Evolutionary conservation across 1,140 invertebrate species (phyloP), one percentile per base, ranked within the genome.

Genomic region (Procambarus clarkii): DNA sequence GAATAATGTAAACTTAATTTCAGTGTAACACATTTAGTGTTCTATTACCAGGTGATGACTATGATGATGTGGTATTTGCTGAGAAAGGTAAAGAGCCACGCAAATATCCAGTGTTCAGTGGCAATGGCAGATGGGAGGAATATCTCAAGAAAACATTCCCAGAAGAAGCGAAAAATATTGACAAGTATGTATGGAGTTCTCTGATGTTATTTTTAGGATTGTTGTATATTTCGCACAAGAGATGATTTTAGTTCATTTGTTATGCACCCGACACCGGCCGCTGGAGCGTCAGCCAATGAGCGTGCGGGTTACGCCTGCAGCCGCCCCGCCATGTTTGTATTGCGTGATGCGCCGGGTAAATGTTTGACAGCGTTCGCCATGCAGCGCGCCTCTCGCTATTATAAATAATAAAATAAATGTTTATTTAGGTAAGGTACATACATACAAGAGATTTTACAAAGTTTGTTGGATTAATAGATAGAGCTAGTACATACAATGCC

Each of bases 91-190:
- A 89, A n/a, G 79, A 81, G n/a, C 60, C 58, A 34, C 80, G 91
- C 64, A 81, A 84, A 81, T 87, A 87, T 94, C 92, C 87, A 80
- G 83, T 91, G 87, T 11, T 48, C 58, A 44, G 71, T 44, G 94
- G 94, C 9, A 91, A 92, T 18, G 92, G 94, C 9, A 88, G 92
- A 2, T 94, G 94, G 86, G 82, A 93, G 71, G 80, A 93, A n/a
- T 91, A 93, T 71, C 89, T 95, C 1, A 93, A 93, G 3, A 93
- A 94, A 80, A 78, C 93, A 15, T 95, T 95, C 92, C 95, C 95
- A 45, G 91, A 94, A 48, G 94, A 95, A 84, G 93, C 93, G 84
- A 93, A 93, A 9, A 94, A 94, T 45, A 94, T 95, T 76, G 91
- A 94, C 34, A 94, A 94, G 92, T 34, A 34, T 34, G 34, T 34